A percentile compares a stretch with the other conserved stretches of the same genome.
phyloP scores from a whole-genome alignment of 2,113 vertebrate species.

The Chloropsis hardwickii region DNA sequence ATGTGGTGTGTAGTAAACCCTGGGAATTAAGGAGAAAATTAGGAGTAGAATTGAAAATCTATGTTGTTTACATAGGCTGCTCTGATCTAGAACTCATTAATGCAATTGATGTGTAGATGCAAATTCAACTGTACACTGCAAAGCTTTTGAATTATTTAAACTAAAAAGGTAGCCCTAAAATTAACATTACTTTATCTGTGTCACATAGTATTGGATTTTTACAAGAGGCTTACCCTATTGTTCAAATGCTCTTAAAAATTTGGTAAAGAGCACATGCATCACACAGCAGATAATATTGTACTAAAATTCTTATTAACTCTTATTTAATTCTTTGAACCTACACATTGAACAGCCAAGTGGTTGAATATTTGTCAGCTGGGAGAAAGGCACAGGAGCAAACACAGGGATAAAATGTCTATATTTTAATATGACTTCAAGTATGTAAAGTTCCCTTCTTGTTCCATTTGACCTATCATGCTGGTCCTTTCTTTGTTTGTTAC shows the following conservation, averaged over 20 bases:
- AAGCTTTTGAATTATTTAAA: neutral
- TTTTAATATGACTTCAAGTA: neutral
- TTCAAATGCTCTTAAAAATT: neutral
- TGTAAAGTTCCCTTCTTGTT: neutral
- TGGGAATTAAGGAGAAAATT: neutral
- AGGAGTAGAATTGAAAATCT: neutral
- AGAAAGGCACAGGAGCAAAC: neutral
- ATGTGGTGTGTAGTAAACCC: neutral
- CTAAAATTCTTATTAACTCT: neutral
- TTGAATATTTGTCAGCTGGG: neutral
- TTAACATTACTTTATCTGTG: neutral
- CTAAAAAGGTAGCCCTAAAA: neutral
- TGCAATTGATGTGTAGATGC: neutral
- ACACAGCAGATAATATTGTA: neutral
- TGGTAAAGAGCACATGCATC: neutral
- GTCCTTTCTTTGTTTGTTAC: neutral
- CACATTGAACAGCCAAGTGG: neutral
- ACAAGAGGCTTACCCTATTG: neutral
- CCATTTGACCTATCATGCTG: rapidly evolving
- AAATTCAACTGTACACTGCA: neutral
- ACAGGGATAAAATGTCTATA: neutral
- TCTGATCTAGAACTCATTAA: neutral
- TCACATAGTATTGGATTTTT: neutral
- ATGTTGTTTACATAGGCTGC: neutral
- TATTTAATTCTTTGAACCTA: neutral